Percentiles rank a stretch among this genome's conserved stretches.
These are phyloP conservation scores for Typhlichthys eigenmanni DNA, from an alignment of 2,797 vertebrate genomes.

Conservation along the genomic window DNA sequence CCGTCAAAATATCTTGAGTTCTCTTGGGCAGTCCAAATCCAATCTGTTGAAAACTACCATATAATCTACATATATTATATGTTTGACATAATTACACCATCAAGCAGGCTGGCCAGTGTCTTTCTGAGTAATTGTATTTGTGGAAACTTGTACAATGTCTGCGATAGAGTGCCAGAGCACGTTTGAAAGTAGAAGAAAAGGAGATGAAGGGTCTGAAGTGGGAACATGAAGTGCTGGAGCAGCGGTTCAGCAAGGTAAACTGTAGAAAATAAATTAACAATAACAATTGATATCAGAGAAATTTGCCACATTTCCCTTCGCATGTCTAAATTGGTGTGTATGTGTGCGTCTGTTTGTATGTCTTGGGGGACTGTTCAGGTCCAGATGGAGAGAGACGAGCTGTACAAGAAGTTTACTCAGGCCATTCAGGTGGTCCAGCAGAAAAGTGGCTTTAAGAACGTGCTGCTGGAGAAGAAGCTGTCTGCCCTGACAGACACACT, in stretches of 20 bases:
- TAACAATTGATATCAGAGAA: not conserved
- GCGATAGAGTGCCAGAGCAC: constrained; percentile 77
- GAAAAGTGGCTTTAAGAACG: constrained; percentile 79
- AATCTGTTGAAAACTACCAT: too few species aligned
- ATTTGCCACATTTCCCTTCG: too few species aligned
- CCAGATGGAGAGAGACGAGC: constrained; percentile 82
- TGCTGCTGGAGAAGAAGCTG: constrained; percentile 83
- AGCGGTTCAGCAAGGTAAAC: constrained; percentile 82
- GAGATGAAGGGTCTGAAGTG: constrained; percentile 81
- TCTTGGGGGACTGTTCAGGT: constrained; percentile 70
- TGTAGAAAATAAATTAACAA: not conserved
- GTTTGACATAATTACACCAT: too few species aligned
- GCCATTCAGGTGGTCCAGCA: constrained; percentile 82
- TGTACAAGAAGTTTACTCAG: constrained; percentile 79
- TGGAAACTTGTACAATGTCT: constrained; percentile 14
- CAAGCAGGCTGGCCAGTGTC: too few species aligned
- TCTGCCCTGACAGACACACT: constrained; percentile 61
- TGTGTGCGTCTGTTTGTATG: not conserved
- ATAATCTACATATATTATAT: too few species aligned
- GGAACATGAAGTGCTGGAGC: constrained; percentile 84
- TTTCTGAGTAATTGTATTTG: not conserved
- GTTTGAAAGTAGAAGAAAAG: constrained; percentile 77
- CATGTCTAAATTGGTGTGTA: not conserved
- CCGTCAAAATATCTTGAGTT: too few species aligned
- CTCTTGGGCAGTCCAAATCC: too few species aligned